These are phyloP conservation scores for Phenganax subtilis DNA, from an alignment of 92 coral and sea anemone species.

Conservation along the genomic window DNA sequence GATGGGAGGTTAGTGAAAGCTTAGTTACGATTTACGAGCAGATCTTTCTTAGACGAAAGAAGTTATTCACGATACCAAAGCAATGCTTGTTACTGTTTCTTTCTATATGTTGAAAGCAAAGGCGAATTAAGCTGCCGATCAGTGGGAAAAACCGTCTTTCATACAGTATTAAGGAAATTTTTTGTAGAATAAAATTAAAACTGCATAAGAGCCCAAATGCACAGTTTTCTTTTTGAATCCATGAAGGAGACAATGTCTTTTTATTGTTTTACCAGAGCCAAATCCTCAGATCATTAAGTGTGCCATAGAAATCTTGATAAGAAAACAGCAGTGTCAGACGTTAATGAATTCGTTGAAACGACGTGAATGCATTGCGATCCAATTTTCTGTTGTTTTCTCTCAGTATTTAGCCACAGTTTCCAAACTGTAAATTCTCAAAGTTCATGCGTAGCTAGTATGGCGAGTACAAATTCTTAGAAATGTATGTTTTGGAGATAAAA, in stretches of 20 bases:
- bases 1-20: slow-evolving; percentile 10
- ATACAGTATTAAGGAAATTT: too few species aligned
- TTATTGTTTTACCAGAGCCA: too few species aligned
- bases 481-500: neutral
- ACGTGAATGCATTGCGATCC: neutral
- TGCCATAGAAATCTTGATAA: too few species aligned
- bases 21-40: neutral
- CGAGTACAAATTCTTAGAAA: neutral
- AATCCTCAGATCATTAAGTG: too few species aligned
- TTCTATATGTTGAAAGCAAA: too few species aligned
- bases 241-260: too few species aligned
- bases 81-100: neutral
- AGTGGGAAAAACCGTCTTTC: too few species aligned
- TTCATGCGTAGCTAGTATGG: neutral
- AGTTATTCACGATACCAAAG: neutral
- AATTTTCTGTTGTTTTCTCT: neutral
- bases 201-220: too few species aligned
- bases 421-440: neutral
- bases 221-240: too few species aligned
- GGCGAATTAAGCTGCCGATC: too few species aligned
- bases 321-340: too few species aligned
- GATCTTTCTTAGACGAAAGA: neutral
- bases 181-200: too few species aligned
- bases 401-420: neutral
- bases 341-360: neutral